These are phyloP conservation scores for Eulemur rufifrons DNA, from an alignment of 2,113 vertebrate species.

Conservation along the genomic window DNA sequence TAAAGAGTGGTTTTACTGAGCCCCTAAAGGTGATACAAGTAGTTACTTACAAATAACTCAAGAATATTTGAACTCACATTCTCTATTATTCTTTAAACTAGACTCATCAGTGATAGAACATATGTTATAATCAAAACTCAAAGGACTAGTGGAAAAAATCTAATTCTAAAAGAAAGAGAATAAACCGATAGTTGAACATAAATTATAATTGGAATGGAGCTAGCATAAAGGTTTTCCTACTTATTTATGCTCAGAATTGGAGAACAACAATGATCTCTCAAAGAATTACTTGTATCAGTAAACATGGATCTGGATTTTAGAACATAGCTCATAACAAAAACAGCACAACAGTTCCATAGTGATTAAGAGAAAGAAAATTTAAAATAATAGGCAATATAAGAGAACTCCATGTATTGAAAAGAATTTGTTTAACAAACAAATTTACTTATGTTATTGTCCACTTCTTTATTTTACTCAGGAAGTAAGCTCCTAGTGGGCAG, in stretches of 20 bases:
- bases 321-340: neutral
- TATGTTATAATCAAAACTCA: conserved; percentile 6
- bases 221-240: neutral
- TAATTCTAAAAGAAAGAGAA: neutral
- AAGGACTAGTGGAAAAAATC: neutral
- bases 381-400: neutral
- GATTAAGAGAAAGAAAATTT: conserved; percentile 12
- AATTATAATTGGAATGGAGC: conserved; percentile 27
- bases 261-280: neutral
- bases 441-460: neutral
- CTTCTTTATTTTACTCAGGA: conserved; percentile 42
- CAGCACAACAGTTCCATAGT: neutral
- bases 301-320: conserved; percentile 12
- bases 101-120: neutral
- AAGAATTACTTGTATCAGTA: neutral
- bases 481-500: conserved; percentile 76
- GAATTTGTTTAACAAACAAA: conserved; percentile 19
- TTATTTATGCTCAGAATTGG: neutral
- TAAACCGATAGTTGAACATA: neutral
- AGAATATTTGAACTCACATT: conserved; percentile 1
- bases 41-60: neutral
- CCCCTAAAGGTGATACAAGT: conserved; percentile 19
- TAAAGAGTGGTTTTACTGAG: conserved; percentile 19
- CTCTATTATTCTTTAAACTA: neutral
- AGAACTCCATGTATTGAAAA: neutral